Evolutionary conservation across 2,888 invertebrate species (phyloP), one percentile per base, ranked within the genome.

Genomic region (Drosophila diplacantha): DNA sequence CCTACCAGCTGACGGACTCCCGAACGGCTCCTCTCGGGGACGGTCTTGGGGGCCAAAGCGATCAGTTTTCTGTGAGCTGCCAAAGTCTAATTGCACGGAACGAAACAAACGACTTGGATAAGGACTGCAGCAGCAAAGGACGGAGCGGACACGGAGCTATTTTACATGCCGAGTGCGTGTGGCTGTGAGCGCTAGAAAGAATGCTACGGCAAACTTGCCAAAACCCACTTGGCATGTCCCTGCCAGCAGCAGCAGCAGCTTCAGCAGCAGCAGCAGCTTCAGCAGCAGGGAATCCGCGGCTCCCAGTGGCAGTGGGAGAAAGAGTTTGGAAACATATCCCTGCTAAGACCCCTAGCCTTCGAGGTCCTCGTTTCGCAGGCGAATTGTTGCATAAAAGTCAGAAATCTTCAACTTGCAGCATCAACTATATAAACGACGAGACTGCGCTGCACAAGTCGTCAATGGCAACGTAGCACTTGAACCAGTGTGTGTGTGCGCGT

Each of bases 361-460:
- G 24, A 18, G 29, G 44, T 46, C 43, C 60, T 54, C 47, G 50
- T 49, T 66, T 69, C 69, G 81, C 74, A 63, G 69, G 70, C 76
- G 83, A 80, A 80, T 80, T 81, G 80, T 81, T 80, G 82, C 84
- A 83, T 81, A 79, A 81, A 81, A 81, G 80, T 81, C 80, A 81
- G 76, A 80, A 81, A 81, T 81, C 84, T 83, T 83, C 68, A 76
- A 81, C 83, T 81, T 74, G 67, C 68, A 74, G 82, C 71, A 71
- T 69, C 71, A 76, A 76, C 84, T 75, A 70, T 61, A 71, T 72
- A 73, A 69, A 67, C 68, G 66, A 69, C 65, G 76, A 54, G 44
- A 57, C 68, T 73, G 61, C 63, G 63, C 69, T 67, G 69, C 78
- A 74, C 69, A 68, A 69, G 79, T 83, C 76, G 80, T 83, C 83